Conservation (phyloP, 2,888 invertebrate genomes). For the Scaptodrosophila latifasciaeformis region DNA sequence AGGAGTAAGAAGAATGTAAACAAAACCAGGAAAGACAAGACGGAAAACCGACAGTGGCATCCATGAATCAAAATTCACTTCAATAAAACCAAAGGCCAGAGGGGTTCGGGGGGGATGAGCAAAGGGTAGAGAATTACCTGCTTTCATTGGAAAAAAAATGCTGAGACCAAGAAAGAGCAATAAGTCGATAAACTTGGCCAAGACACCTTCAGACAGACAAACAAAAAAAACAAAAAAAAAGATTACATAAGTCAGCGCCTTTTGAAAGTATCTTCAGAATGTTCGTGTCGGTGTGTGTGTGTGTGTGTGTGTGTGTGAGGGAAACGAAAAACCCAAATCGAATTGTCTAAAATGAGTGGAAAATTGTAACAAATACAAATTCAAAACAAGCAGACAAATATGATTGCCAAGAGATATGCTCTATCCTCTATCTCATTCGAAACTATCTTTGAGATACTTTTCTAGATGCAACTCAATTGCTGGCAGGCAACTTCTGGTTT, state of each 20-base stretch:
- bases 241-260: too few species aligned
- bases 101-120: background rate
- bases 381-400: conserved; percentile 5
- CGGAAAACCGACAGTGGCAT: background rate
- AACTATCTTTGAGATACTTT: conserved; percentile 4
- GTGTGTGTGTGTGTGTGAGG: conserved; percentile 10
- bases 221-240: too few species aligned
- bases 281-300: conserved; percentile 2
- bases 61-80: conserved; percentile 63
- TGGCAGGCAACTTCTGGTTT: conserved; percentile 17
- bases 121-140: conserved; percentile 42
- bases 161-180: too few species aligned
- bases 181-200: too few species aligned
- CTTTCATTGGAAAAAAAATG: conserved; percentile 64
- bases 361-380: conserved; percentile 49
- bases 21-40: too few species aligned
- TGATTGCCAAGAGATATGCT: background rate
- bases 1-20: too few species aligned
- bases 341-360: conserved; percentile 53
- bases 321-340: conserved; percentile 18
- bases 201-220: too few species aligned
- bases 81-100: background rate
- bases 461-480: conserved; percentile 41
- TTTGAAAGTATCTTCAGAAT: too few species aligned
- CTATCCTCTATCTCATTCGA: too few species aligned